These are phyloP conservation scores for Pyrrhosoma nymphula DNA, from an alignment of 2,888 invertebrate genomes.

Conservation along the genomic window DNA sequence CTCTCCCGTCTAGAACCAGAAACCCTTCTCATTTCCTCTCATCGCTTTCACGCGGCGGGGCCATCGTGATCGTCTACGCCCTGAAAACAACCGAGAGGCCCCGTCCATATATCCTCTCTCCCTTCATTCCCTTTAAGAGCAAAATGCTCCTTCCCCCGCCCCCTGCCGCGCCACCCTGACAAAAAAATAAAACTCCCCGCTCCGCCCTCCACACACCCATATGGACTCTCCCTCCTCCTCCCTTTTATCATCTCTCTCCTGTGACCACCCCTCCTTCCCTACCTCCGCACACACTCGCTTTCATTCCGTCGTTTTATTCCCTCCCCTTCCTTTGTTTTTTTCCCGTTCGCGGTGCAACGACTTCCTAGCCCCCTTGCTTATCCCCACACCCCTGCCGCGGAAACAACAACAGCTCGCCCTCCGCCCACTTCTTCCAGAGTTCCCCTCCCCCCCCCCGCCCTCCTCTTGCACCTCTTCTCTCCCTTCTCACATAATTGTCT, in stretches of 20 bases:
- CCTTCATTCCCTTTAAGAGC: constrained; percentile 5
- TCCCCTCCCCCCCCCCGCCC: not conserved
- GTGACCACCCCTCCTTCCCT: not conserved
- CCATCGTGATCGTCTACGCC: not conserved
- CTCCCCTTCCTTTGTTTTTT: not conserved
- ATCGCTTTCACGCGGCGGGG: not conserved
- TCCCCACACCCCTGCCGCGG: not conserved
- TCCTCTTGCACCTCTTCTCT: not conserved
- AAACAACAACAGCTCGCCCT: not conserved
- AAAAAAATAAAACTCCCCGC: not conserved
- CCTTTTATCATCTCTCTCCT: not conserved
- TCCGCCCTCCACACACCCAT: not conserved
- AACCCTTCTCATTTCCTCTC: not conserved
- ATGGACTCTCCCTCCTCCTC: not conserved
- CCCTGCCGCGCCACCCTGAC: not conserved
- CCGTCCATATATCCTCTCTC: not conserved
- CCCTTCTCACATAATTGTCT: no score
- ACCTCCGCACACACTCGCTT: not conserved
- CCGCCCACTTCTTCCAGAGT: not conserved
- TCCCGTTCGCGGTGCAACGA: not conserved
- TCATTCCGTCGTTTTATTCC: not conserved
- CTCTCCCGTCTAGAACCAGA: no score
- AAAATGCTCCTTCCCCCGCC: not conserved
- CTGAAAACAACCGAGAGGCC: no score
- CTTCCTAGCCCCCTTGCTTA: not conserved